These are phyloP conservation scores for Hycleus cichorii DNA, from an alignment of 1,140 invertebrate genomes.

Conservation along the genomic window DNA sequence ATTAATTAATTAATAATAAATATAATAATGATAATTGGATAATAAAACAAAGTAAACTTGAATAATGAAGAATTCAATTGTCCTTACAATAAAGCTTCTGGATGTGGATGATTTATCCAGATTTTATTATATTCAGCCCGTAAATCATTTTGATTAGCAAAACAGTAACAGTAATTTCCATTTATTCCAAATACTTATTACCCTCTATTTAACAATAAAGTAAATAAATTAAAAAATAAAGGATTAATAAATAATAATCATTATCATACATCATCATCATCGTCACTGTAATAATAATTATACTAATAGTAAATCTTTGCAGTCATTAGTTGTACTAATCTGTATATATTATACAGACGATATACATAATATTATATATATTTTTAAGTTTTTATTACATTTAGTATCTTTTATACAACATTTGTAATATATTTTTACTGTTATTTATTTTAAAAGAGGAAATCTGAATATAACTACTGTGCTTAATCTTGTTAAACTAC, in stretches of 20 bases:
- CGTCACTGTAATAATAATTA: no score
- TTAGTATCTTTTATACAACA: constrained; percentile 40
- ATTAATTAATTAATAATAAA: neutral
- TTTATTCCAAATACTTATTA: constrained; percentile 22
- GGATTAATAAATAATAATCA: no score
- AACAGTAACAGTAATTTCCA: constrained; percentile 36
- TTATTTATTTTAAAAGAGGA: constrained; percentile 34
- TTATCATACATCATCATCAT: no score
- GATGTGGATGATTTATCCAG: constrained; percentile 24
- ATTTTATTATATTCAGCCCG: constrained; percentile 4
- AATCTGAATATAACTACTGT: constrained; percentile 33
- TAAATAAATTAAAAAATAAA: no score
- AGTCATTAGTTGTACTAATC: constrained; percentile 35
- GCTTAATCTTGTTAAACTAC: constrained; percentile 34
- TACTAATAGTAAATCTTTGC: constrained; percentile 2
- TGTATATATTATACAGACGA: constrained; percentile 41
- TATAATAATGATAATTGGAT: constrained; percentile 7
- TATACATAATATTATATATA: constrained; percentile 17
- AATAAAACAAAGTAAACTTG: neutral
- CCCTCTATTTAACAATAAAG: constrained; percentile 7
- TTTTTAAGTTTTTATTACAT: constrained; percentile 34
- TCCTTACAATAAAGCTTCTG: constrained; percentile 25
- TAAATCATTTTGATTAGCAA: constrained; percentile 26
- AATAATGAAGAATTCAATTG: constrained; percentile 23
- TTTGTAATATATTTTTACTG: constrained; percentile 39